These are phyloP conservation scores for Napeogenes inachia DNA, from an alignment of 2,888 invertebrate genomes.

Conservation along the genomic window DNA sequence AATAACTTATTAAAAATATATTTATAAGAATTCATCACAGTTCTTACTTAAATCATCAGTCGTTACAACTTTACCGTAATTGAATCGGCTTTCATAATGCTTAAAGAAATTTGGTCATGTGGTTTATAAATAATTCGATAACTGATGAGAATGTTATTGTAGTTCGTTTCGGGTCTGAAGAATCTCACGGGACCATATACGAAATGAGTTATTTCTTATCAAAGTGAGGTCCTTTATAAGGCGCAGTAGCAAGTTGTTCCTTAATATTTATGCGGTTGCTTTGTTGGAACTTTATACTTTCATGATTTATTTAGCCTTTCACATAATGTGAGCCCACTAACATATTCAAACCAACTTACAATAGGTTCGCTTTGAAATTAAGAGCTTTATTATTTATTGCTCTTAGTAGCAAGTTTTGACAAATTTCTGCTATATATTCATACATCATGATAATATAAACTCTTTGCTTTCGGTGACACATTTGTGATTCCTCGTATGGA, in stretches of 20 bases:
- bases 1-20: no score
- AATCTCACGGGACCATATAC: constrained; percentile 13
- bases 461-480: no score
- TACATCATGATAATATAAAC: no score
- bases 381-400: constrained; percentile 7
- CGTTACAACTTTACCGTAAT: no score
- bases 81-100: no score
- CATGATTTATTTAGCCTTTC: constrained; percentile 9
- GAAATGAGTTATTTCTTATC: constrained; percentile 1
- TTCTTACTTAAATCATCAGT: no score
- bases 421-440: no score
- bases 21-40: no score
- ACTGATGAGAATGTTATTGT: constrained; percentile 27
- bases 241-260: constrained; percentile 6
- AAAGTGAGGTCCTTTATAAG: constrained; percentile 6
- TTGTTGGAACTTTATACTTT: constrained; percentile 15
- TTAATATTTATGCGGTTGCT: constrained; percentile 14
- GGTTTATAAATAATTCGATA: constrained; percentile 17
- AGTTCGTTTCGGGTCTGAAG: constrained; percentile 28
- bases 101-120: no score
- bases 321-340: background rate
- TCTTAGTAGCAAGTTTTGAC: background rate
- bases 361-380: constrained; percentile 8
- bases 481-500: no score
- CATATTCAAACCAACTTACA: constrained; percentile 2